Evolutionary conservation across 2,888 invertebrate species (phyloP), one percentile per base, ranked within the genome.

Genomic region (Platycheirus rosarum): DNA sequence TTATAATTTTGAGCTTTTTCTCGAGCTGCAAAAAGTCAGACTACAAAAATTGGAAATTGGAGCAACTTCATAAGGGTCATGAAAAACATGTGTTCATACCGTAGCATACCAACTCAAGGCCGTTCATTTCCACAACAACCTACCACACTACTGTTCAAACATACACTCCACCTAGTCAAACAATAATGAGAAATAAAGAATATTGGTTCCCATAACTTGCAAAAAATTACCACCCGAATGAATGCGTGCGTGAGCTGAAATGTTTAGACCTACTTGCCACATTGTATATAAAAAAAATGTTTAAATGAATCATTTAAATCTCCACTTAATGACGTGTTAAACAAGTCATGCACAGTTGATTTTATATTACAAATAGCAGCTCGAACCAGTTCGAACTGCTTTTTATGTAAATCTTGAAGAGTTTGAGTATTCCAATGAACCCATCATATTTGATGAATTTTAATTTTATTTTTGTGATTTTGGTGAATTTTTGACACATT

Each of bases 351-450:
- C 37, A 20, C 20, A 55, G 13, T 37, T 20, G 37, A 55, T 55
- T 55, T 13, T n/a, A n/a, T n/a, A n/a, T n/a, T n/a, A n/a, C n/a
- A n/a, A 23, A 13, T 57, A 14, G 14, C 13, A 40, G 23, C 23
- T 13, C 0, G 37, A 55, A 4, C 40, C 55, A 57, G 40, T 57
- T 57, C 2, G 14, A 57, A 40, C 55, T 57, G 55, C 55, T 40
- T 57, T 40, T 57, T 57, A 57, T 57, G 55, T 23, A 57, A 55
- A 37, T 32, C 29, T 7, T 8, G 11, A 35, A 8, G 23, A 26
- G 9, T 14, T 57, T 57, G 23, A 57, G 13, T 57, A 23, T 57
- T 26, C 5, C 55, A 55, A 55, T 57, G 55, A 57, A 40, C 55
- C 23, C 18, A 14, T 37, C 9, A 26, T 20, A 55, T 13, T 37